phyloP scores from a whole-genome alignment of 2,113 vertebrate genomes.

The Callospermophilus lateralis region DNA sequence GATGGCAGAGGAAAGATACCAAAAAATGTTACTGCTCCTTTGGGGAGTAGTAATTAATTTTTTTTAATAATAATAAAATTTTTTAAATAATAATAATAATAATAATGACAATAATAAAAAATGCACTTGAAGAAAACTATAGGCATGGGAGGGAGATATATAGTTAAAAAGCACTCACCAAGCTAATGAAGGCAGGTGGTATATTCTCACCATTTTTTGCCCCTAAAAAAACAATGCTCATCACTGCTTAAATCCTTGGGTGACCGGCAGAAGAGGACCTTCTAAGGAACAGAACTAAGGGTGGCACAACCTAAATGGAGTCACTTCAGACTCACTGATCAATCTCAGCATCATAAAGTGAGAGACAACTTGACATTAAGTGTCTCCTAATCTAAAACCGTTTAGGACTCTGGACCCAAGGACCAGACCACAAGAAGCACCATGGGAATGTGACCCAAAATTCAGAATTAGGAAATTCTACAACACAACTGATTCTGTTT shows the following conservation, averaged over 20 bases:
- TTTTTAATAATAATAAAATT: not conserved
- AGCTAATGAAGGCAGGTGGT: not conserved
- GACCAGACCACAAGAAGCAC: not conserved
- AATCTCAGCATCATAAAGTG: not conserved
- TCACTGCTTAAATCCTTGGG: too few species aligned
- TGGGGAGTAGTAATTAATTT: not conserved
- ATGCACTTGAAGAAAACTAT: not conserved
- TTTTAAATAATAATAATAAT: too few species aligned
- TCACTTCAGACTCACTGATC: not conserved
- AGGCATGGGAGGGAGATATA: not conserved
- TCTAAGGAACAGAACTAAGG: accelerated
- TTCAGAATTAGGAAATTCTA: not conserved
- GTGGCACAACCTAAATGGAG: not conserved
- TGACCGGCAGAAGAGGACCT: not conserved
- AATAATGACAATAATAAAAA: not conserved
- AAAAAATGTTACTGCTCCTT: not conserved
- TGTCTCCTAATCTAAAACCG: not conserved
- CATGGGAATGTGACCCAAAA: not conserved
- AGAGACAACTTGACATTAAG: not conserved
- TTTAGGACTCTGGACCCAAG: not conserved
- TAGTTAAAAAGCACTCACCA: not conserved
- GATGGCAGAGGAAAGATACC: not conserved
- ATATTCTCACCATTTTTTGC: not conserved
- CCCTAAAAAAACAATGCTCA: not conserved
- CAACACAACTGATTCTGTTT: not conserved